phyloP scores from a whole-genome alignment of 2,113 vertebrate genomes.

The Rhinogobius similis region DNA sequence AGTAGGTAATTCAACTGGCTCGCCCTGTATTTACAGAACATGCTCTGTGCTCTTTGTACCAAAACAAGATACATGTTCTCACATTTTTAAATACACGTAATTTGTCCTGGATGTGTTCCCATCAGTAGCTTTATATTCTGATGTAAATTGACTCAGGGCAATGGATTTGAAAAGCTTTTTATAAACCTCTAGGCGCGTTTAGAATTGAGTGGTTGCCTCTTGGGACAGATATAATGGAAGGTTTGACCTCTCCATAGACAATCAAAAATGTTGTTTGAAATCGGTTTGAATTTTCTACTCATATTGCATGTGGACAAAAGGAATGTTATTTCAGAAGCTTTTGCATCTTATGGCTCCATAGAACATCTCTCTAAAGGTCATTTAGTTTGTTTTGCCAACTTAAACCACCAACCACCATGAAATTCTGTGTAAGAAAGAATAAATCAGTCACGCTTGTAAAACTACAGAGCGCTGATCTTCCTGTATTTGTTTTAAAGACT shows the following conservation, averaged over 20 bases:
- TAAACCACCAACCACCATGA: not conserved
- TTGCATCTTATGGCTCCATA: not conserved
- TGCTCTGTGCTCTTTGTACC: constrained; percentile 16
- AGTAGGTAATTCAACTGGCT: constrained; percentile 26
- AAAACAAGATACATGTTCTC: constrained; percentile 27
- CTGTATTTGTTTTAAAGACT: constrained; percentile 58
- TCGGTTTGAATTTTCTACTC: not conserved
- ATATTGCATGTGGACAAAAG: not conserved
- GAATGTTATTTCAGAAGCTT: not conserved
- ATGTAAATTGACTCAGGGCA: constrained; percentile 51
- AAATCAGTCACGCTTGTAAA: constrained; percentile 8
- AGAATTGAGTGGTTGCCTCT: constrained; percentile 29
- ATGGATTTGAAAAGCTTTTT: constrained; percentile 56
- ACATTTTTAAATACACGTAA: constrained; percentile 29
- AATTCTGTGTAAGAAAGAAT: not conserved
- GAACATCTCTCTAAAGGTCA: not conserved
- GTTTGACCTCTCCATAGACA: constrained; percentile 18
- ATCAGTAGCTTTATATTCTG: constrained; percentile 25
- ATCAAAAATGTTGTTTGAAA: constrained; percentile 6
- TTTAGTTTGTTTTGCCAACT: not conserved
- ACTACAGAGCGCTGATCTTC: not conserved
- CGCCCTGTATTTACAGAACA: constrained; percentile 14
- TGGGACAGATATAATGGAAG: constrained; percentile 37
- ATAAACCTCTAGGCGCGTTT: constrained; percentile 62
- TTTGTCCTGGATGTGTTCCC: constrained; percentile 54